Evolutionary conservation across 2,113 vertebrate genomes (phyloP), one percentile per base, ranked within the genome.

Genomic region (Channa maculata): DNA sequence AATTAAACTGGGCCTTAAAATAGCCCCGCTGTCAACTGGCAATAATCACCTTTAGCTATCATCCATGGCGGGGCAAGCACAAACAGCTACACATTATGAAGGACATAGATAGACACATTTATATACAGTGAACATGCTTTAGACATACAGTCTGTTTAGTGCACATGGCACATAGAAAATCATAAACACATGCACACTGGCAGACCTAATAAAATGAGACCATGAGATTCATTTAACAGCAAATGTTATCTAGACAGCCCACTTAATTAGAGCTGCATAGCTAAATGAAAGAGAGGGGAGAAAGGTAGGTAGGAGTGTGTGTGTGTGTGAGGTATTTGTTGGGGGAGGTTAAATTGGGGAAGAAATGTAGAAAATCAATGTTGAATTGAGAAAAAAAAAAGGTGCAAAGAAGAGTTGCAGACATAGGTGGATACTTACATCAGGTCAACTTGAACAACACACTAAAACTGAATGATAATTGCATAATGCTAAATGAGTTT

Each of bases 1-100:
- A 80, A 93, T 92, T 89, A 89, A 86, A 84, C 69, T 57, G 72
- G 80, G 80, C 72, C 82, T 87, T 86, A 90, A 93, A 92, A 92
- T 89, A 92, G 91, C 75, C 79, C 65, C 9, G 24, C 5, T 78
- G 87, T 92, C 92, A 92, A 92, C 84, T 55, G 80, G 69, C 82
- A 92, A 88, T 91, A 84, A 87, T 80, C 62, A 61, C 71, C 73
- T 85, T 79, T 73, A 69, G 84, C 82, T 80, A 51, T 43, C 62
- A 59, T n/a, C 5, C 73, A 65, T 45, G 12, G 74, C 3, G 14
- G 45, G 48, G 37, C 7, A 33, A 53, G n/a, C 0, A 34, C 58
- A 81, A 49, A 61, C 67, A 14, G 45, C 58, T 36, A 48, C 45
- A 74, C 61, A 59, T 58, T n/a, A 24, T 2, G 1, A 5, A 33